phyloP scores from a whole-genome alignment of 2,797 vertebrate species.

The Xerus rutilus region DNA sequence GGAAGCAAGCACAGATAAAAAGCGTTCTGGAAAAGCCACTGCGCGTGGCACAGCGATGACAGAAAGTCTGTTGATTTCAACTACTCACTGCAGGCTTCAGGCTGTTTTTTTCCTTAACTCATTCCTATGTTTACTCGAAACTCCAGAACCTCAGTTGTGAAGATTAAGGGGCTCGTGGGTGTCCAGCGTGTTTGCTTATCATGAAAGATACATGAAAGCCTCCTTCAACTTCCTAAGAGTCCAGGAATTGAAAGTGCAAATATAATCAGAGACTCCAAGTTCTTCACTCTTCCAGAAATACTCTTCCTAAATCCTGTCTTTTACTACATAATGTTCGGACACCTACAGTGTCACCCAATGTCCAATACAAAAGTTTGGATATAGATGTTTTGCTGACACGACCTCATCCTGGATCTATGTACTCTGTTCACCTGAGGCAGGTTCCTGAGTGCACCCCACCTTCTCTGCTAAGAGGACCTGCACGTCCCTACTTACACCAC shows the following conservation, averaged over 20 bases:
- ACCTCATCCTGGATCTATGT: not conserved
- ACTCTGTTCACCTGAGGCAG: not conserved
- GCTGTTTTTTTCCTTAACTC: constrained; percentile 25
- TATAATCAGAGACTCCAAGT: not conserved
- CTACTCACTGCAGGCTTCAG: not conserved
- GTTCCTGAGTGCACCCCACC: not conserved
- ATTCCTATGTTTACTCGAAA: not conserved
- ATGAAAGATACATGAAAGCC: not conserved
- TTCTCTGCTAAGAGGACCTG: not conserved
- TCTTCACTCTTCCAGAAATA: not conserved
- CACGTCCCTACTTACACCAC: not conserved
- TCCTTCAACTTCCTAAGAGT: not conserved
- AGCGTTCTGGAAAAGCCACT: constrained; percentile 21
- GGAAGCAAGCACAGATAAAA: constrained; percentile 72
- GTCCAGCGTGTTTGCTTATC: not conserved
- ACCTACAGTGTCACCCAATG: not conserved
- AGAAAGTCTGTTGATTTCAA: constrained; percentile 49
- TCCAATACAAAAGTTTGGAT: not conserved
- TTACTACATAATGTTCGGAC: not conserved
- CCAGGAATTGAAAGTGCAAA: not conserved
- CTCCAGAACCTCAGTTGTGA: not conserved
- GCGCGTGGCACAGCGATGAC: not conserved
- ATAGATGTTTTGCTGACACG: not conserved
- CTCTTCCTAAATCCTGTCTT: not conserved
- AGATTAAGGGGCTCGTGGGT: not conserved